Evolutionary conservation across 2,888 invertebrate species (phyloP).

Genomic region (Catocala nupta): DNA sequence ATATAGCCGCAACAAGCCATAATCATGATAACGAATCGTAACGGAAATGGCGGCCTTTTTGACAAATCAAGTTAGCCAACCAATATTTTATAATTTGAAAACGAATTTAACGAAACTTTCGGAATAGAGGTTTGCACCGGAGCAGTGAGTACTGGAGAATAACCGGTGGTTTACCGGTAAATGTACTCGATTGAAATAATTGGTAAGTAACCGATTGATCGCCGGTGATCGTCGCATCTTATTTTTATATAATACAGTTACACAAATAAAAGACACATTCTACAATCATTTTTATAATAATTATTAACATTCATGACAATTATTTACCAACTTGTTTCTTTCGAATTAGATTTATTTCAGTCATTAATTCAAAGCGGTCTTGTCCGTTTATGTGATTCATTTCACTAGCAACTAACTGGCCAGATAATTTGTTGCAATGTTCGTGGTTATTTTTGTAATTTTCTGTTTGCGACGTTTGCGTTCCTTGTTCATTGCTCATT

Average conservation of each 20-base stretch:
- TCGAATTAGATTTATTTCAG: conserved; percentile 5
- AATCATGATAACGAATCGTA: conserved; percentile 11
- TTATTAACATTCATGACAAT: conserved; percentile 3
- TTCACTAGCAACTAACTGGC: conserved; percentile 11
- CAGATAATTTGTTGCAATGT: conserved; percentile 10
- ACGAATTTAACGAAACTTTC: no score
- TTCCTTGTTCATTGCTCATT: conserved; percentile 7
- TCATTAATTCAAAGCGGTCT: conserved; percentile 3
- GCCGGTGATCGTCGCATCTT: conserved; percentile 2
- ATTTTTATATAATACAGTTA: neutral
- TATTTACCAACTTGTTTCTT: conserved; percentile 3
- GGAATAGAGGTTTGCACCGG: conserved; percentile 19
- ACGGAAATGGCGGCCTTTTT: conserved; percentile 47
- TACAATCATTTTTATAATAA: neutral
- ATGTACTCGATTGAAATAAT: conserved; percentile 17
- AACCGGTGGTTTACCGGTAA: conserved; percentile 20
- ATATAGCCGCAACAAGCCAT: conserved; percentile 7
- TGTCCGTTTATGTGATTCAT: conserved; percentile 9
- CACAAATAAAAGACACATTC: neutral
- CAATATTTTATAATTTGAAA: no score
- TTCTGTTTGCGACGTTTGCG: conserved; percentile 2
- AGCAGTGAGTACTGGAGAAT: conserved; percentile 25
- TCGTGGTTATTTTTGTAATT: conserved; percentile 6
- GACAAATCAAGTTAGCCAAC: conserved; percentile 13
- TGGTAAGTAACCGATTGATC: neutral